Evolutionary conservation across 2,797 vertebrate genomes (phyloP), one percentile per base, ranked within the genome.

Genomic region (Mormyrops boulengeri): DNA sequence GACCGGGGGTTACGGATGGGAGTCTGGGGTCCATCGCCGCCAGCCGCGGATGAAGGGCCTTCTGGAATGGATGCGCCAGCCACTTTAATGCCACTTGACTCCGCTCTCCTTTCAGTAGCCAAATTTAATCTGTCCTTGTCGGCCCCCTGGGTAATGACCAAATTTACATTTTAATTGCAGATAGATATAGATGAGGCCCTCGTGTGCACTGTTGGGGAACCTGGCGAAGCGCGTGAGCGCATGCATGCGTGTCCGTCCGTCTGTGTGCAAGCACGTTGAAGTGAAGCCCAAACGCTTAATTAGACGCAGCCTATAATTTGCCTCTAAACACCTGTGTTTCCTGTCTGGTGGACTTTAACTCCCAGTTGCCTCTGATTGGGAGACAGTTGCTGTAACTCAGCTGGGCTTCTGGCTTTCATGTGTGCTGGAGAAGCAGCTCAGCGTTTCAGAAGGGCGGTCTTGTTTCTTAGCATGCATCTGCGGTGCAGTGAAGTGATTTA

Each of bases 141-240:
- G 44, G 22, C 53, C 50, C 50, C 85, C 85, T 57, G 85, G 84
- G 53, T 55, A 50, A 87, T 55, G 85, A 57, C 50, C 49, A 50
- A 55, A 87, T 87, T 57, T 87, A 87, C 85, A 87, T 87, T 55
- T 87, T 87, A 87, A 87, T 87, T 87, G 85, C 52, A 57, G 85
- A 52, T 52, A 52, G 84, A 52, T 22, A 52, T 49, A 55, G 52
- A 87, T 17, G 22, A 87, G 85, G 85, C 6, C 53, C 14, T 14
- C 30, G 3, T 87, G 85, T 87, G 49, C 49, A 17, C 12, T 17
- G n/a, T 26, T 6, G 26, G 50, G 50, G 49, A 86, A 17, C n/a
- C 50, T 19, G 49, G 9, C 6, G 30, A 52, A 22, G 50, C 52
- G 12, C 9, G 12, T 34, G 30, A 26, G 22, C 7, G 34, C 17